Conservation (phyloP, 2,113 vertebrate genomes). For the Aegotheles bennettii region DNA sequence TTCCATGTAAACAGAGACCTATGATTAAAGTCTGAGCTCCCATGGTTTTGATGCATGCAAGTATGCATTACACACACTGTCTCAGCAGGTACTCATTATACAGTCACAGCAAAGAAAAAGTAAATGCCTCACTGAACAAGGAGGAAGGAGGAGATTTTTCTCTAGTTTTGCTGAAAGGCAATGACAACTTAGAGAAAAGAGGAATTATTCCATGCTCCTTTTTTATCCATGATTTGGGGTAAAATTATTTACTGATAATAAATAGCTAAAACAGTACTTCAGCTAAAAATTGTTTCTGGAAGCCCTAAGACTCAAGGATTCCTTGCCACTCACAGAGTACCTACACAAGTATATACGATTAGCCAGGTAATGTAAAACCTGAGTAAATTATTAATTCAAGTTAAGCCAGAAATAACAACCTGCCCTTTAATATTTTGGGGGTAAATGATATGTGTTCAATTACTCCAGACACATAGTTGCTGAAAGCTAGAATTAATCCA, state of each 20-base stretch:
- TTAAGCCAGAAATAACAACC: constrained; percentile 25
- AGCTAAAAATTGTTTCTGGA: neutral
- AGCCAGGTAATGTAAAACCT: constrained; percentile 38
- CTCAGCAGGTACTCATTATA: constrained; percentile 61
- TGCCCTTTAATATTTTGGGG: constrained; percentile 37
- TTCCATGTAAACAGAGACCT: constrained; percentile 23
- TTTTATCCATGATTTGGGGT: neutral
- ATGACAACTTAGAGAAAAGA: constrained; percentile 22
- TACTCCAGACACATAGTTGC: neutral
- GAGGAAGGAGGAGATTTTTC: constrained; percentile 49
- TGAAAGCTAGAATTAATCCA: neutral
- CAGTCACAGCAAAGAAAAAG: constrained; percentile 58
- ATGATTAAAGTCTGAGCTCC: constrained; percentile 63
- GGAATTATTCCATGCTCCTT: neutral
- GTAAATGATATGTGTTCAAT: constrained; percentile 25
- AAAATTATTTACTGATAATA: neutral
- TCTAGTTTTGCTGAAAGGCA: constrained; percentile 18
- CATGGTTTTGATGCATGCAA: constrained; percentile 48
- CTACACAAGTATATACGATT: neutral
- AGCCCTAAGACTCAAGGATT: neutral
- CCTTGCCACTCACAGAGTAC: neutral
- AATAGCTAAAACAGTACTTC: neutral
- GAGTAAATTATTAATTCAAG: constrained; percentile 55
- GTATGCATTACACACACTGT: constrained; percentile 25
- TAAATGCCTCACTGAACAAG: constrained; percentile 51